These are phyloP conservation scores for Hassar affinis DNA, from an alignment of 2,113 vertebrate genomes.

Conservation along the genomic window DNA sequence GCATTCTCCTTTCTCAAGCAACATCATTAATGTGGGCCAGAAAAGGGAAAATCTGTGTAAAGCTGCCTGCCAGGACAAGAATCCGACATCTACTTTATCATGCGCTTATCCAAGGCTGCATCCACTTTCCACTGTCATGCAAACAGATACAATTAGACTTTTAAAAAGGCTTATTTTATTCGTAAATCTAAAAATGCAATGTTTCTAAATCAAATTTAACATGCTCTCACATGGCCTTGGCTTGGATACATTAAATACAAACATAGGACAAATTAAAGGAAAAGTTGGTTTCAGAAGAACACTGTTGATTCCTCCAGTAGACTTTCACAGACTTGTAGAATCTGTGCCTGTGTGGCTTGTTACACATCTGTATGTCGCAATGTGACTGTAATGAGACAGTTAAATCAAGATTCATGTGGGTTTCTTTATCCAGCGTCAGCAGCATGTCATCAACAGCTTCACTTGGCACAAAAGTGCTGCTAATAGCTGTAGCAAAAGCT, in stretches of 20 bases:
- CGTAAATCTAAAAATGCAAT: neutral
- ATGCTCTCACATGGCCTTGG: neutral
- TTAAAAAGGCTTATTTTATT: neutral
- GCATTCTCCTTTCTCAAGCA: neutral
- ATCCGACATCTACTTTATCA: neutral
- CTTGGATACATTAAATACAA: neutral
- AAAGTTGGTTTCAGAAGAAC: neutral
- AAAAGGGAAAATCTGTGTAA: neutral
- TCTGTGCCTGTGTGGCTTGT: neutral
- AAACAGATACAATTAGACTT: neutral
- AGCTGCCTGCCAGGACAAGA: neutral
- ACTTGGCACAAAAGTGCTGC: neutral
- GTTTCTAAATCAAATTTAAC: neutral
- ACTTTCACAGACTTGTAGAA: neutral
- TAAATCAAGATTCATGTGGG: constrained; percentile 7
- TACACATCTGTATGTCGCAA: neutral
- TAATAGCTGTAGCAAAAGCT: constrained; percentile 1
- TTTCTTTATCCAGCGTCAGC: neutral
- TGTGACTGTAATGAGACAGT: neutral
- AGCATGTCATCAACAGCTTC: neutral
- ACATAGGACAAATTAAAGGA: neutral
- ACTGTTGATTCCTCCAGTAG: neutral
- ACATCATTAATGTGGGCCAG: neutral
- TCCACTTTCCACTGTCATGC: neutral
- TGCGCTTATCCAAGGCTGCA: neutral